Evolutionary conservation across 2,113 vertebrate genomes (phyloP), one percentile per base, ranked within the genome.

Genomic region (Burhinus bistriatus): DNA sequence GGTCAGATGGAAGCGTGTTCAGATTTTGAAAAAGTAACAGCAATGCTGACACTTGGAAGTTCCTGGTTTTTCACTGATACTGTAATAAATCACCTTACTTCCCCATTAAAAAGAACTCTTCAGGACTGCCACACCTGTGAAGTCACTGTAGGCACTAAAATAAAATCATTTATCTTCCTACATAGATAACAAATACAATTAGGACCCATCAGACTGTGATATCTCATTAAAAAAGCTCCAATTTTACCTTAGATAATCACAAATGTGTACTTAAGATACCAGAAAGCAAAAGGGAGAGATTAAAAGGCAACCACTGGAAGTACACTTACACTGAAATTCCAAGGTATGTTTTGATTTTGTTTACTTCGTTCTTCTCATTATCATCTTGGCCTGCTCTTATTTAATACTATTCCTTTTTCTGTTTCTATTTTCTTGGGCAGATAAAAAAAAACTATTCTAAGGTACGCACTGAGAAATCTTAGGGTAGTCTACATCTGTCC

Each of bases 171-270:
- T 95, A 34, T 93, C 90, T 95, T 94, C 34, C 25, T 25, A 65
- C 14, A 26, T 5, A 78, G 81, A 89, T 89, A 91, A 87, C 38
- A 94, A 91, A 87, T 84, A 30, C 64, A 89, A 77, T 89, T 96
- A 89, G 21, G 51, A 70, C 34, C n/a, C 42, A 94, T 49, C 51
- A 78, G 62, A 57, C 30, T 81, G 29, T 58, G 54, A 34, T 84
- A 21, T 17, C 27, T 81, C 57, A 72, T 92, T 84, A 89, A 87
- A 93, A 91, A 73, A 59, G 8, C 25, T 84, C 11, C n/a, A 32
- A 6, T 94, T 94, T 89, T 84, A 49, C 12, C 27, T 57, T 42
- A 44, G 30, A 19, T 70, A 44, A 44, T 57, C 30, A 84, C 23
- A 70, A 87, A 61, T 27, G 15, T 27, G 10, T 69, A 42, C 26